These are phyloP conservation scores for Ctenoplectra terminalis DNA, from an alignment of 1,140 invertebrate species.

Conservation along the genomic window DNA sequence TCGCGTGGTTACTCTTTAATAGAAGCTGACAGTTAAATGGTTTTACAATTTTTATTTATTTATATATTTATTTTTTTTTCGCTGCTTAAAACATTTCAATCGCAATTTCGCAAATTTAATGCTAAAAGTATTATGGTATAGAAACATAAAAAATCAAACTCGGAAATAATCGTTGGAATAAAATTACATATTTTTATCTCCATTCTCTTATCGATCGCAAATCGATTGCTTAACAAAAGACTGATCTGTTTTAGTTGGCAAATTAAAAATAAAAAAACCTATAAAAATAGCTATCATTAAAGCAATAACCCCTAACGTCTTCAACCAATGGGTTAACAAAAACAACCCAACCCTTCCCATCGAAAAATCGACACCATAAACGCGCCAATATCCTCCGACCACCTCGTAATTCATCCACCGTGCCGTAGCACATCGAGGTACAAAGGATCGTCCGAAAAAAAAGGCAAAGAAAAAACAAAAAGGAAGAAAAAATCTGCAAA, in stretches of 20 bases:
- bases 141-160: no score
- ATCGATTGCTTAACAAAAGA: no score
- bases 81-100: background rate
- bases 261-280: no score
- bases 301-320: no score
- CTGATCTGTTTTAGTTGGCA: no score
- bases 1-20: background rate
- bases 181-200: no score
- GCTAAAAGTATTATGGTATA: no score
- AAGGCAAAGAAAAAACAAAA: background rate
- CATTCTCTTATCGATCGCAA: no score
- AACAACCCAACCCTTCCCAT: background rate
- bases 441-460: slow-evolving; percentile 15
- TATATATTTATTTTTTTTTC: no score
- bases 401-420: slow-evolving; percentile 13
- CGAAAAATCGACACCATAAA: background rate
- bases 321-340: background rate
- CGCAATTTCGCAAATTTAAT: no score
- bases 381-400: background rate
- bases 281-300: no score
- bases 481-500: background rate
- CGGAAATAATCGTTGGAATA: no score
- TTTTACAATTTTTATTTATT: background rate
- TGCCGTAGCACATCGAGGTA: background rate
- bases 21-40: background rate